phyloP scores from a whole-genome alignment of 2,113 vertebrate species.

The Pseudolaguvia tuberculata region DNA sequence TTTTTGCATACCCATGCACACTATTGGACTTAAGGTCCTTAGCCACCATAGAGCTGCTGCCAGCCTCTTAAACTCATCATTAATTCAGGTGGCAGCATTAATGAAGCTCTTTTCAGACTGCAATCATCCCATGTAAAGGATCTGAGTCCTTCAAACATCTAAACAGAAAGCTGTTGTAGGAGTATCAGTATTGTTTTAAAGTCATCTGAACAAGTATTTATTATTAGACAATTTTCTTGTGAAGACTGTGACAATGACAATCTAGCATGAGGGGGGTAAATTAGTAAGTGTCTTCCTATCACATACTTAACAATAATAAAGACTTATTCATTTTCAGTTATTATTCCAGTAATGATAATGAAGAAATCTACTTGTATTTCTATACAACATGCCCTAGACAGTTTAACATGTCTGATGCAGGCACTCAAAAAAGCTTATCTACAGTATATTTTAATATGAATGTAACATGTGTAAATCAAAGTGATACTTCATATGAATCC shows the following conservation, averaged over 20 bases:
- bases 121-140: slow-evolving; percentile 36
- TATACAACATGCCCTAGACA: not conserved
- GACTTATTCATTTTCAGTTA: too few species aligned
- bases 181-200: not conserved
- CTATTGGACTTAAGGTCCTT: slow-evolving; percentile 17
- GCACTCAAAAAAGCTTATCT: too few species aligned
- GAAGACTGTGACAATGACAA: not conserved
- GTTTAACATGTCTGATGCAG: too few species aligned
- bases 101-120: slow-evolving; percentile 39
- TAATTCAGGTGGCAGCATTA: slow-evolving; percentile 37
- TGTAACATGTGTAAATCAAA: not conserved
- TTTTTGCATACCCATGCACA: not conserved
- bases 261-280: not conserved
- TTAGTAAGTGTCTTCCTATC: too few species aligned
- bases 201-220: not conserved
- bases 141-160: not conserved
- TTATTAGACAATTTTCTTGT: not conserved
- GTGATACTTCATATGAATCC: not conserved
- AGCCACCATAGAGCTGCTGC: slow-evolving; percentile 17
- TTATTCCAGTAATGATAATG: too few species aligned
- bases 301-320: too few species aligned
- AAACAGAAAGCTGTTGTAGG: not conserved
- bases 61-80: slow-evolving; percentile 33
- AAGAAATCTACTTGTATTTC: not conserved
- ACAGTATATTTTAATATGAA: too few species aligned